Conservation (phyloP, 2,888 invertebrate genomes). For the Trichopoda pennipes region DNA sequence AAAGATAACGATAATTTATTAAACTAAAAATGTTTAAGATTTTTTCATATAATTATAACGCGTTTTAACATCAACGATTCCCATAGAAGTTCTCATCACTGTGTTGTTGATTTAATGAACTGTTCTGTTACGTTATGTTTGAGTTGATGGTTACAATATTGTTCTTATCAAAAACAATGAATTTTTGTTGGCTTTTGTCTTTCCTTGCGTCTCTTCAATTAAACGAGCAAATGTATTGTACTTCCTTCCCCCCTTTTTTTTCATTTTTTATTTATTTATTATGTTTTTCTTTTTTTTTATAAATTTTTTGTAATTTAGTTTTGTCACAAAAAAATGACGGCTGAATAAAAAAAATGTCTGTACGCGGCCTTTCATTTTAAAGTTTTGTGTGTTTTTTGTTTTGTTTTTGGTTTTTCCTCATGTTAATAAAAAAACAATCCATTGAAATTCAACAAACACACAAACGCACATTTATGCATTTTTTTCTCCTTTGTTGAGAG, state of each 20-base stretch:
- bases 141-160: slow-evolving; percentile 6
- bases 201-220: slow-evolving; percentile 31
- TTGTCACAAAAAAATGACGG: slow-evolving; percentile 24
- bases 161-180: neutral
- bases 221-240: slow-evolving; percentile 16
- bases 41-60: neutral
- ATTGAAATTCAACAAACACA: slow-evolving; percentile 21
- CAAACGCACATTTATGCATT: neutral
- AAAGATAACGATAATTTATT: no score
- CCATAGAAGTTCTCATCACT: slow-evolving; percentile 1
- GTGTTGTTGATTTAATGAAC: neutral
- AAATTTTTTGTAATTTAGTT: slow-evolving; percentile 14
- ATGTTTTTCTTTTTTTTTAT: no score
- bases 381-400: neutral
- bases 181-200: slow-evolving; percentile 9
- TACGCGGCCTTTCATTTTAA: slow-evolving; percentile 40
- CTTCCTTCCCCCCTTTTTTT: slow-evolving; percentile 37
- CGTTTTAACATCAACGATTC: neutral
- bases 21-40: no score
- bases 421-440: slow-evolving; percentile 32
- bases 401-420: slow-evolving; percentile 10
- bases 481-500: slow-evolving; percentile 25
- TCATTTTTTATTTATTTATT: neutral
- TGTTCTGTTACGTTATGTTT: slow-evolving; percentile 1
- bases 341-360: slow-evolving; percentile 44